phyloP scores from a whole-genome alignment of 1,140 invertebrate species.

The Sycobia sp. region DNA sequence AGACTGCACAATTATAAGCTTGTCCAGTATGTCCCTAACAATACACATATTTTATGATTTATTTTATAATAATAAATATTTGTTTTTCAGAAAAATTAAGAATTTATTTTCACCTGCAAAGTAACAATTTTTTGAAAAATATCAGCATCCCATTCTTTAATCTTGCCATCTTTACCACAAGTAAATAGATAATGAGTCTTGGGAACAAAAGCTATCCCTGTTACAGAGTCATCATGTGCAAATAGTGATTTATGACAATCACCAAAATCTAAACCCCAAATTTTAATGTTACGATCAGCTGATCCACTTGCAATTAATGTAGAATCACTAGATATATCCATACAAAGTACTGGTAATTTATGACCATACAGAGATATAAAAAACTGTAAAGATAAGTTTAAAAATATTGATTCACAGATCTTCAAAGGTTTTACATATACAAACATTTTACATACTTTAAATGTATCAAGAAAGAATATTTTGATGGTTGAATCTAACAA shows the following conservation, averaged over 20 bases:
- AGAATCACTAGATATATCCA: slow-evolving; percentile 94
- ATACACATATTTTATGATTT: slow-evolving; percentile 19
- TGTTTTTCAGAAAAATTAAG: slow-evolving; percentile 1
- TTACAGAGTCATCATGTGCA: slow-evolving; percentile 95
- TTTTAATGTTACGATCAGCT: slow-evolving; percentile 93
- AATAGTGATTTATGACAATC: slow-evolving; percentile 89
- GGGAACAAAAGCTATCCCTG: slow-evolving; percentile 84
- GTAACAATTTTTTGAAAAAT: slow-evolving; percentile 89
- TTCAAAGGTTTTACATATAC: background rate
- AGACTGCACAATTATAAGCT: slow-evolving; percentile 76
- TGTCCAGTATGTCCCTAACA: slow-evolving; percentile 78
- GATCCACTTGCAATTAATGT: slow-evolving; percentile 91
- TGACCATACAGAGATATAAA: slow-evolving; percentile 96
- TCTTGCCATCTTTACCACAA: slow-evolving; percentile 87
- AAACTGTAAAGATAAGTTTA: slow-evolving; percentile 69
- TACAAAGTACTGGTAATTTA: slow-evolving; percentile 88
- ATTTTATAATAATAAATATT: slow-evolving; percentile 9
- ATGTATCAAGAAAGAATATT: slow-evolving; percentile 91
- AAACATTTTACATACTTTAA: slow-evolving; percentile 66
- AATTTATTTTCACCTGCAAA: slow-evolving; percentile 69
- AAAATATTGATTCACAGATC: background rate
- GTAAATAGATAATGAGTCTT: slow-evolving; percentile 94
- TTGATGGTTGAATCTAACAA: slow-evolving; percentile 93
- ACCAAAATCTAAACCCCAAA: slow-evolving; percentile 99
- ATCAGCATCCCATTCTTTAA: slow-evolving; percentile 98